A percentile compares a stretch with the other conserved stretches of the same genome.
These are phyloP conservation scores for Myotis findleyi DNA, from an alignment of 2,797 vertebrate species.

Conservation along the genomic window DNA sequence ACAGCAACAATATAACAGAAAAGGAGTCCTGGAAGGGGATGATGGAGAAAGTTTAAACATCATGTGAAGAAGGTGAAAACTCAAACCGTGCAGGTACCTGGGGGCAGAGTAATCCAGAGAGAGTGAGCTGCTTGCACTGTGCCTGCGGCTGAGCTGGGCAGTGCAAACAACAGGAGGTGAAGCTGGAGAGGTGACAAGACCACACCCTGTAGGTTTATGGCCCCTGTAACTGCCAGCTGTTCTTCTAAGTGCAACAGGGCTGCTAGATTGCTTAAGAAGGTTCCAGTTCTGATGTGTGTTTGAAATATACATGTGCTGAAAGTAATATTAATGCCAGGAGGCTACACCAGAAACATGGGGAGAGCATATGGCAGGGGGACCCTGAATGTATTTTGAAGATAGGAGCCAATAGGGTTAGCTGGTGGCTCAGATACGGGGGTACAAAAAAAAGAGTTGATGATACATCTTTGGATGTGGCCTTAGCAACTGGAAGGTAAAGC, in stretches of 20 bases:
- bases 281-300: background rate
- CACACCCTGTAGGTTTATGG: background rate
- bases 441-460: background rate
- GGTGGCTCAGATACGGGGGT: background rate
- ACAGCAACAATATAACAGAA: rapidly evolving
- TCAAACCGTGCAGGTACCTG: background rate
- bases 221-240: rapidly evolving
- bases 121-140: rapidly evolving
- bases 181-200: rapidly evolving
- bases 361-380: background rate
- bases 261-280: background rate
- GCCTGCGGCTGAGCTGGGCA: background rate
- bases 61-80: background rate
- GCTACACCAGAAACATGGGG: rapidly evolving
- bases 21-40: background rate
- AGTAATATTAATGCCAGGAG: rapidly evolving
- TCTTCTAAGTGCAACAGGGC: background rate
- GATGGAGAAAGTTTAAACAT: no score
- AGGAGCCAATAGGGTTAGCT: background rate
- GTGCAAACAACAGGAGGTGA: rapidly evolving
- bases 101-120: background rate
- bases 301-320: background rate
- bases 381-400: background rate
- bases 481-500: background rate
- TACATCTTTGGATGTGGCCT: background rate